Base-by-base conservation (phyloP, 1,140 invertebrate species). In the Eupeodes corollae region DNA sequence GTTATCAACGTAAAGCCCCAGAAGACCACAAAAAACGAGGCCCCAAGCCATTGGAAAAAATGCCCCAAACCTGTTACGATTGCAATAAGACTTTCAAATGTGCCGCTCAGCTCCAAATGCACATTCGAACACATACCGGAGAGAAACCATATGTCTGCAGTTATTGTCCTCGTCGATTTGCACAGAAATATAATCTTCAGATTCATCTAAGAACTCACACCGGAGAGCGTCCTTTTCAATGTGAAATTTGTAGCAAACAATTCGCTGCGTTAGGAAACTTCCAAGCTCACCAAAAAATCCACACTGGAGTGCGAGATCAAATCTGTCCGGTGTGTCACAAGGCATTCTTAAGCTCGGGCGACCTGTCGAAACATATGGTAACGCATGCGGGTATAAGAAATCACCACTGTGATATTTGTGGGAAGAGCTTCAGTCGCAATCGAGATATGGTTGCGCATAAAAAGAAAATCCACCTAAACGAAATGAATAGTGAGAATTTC, bases 151-250 rank as follows among this genome's bases (percentile, higher is more conserved):
- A 81, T 56, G 69, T 70, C 1, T 91, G 88, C 58, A 75, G 75
- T 44, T 81, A 85, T 49, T 91, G 88, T 54, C 74, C 80, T 32
- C 74, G 84, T 51, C 73, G 80, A 8, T 91, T 91, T 64, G 82
- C 85, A 38, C 86, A 90, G 59, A 81, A 88, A 54, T 87, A 90
- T 64, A 90, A 88, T 63, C 71, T 91, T n/a, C 80, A 85, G 3
- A 89, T 90, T 56, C 88, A 91, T 56, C 75, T 88, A 56, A 68
- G 86, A 40, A 82, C 81, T 13, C 88, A 91, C 53, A 86, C 84
- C 9, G 84, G 86, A 5, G 83, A 86, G 51, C 78, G 84, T 56
- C 84, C 85, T 1, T 86, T 88, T 59, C 81, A 86, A 46, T 91
- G 88, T 68, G 85, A 89, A 60, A 76, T 85, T 15, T 89, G 83